Evolutionary conservation across 92 coral and sea anemone species (phyloP).

Genomic region (Pocillopora grandis): DNA sequence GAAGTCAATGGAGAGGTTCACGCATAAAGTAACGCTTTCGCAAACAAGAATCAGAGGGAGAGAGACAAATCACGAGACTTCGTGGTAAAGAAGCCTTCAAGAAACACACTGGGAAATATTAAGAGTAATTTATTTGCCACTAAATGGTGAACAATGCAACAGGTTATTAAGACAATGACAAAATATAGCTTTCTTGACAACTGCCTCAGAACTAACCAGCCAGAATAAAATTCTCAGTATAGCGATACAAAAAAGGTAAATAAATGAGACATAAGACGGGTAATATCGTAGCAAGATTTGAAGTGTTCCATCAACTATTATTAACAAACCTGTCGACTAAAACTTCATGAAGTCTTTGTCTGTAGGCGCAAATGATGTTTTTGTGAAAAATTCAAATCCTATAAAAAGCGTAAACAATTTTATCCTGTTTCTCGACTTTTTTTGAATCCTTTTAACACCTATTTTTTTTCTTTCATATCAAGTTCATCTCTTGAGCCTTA

Average conservation of each 20-base stretch:
- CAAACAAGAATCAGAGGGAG: background rate
- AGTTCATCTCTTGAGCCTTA: too few relatives aligned
- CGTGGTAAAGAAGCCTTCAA: background rate
- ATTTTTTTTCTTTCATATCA: too few relatives aligned
- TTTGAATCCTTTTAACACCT: too few relatives aligned
- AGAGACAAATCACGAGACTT: background rate
- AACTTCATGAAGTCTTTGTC: background rate
- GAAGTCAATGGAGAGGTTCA: background rate
- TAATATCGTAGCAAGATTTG: slow-evolving; percentile 24
- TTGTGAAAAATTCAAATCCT: background rate
- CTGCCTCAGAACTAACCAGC: background rate
- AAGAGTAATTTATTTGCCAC: slow-evolving; percentile 2
- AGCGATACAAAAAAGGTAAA: background rate
- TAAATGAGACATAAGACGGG: background rate
- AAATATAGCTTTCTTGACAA: background rate
- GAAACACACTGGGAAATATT: background rate
- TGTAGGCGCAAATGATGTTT: background rate
- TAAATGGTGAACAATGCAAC: slow-evolving; percentile 19
- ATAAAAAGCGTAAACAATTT: background rate
- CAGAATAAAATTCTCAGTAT: background rate
- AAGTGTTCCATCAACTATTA: slow-evolving; percentile 1
- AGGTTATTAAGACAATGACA: slow-evolving; percentile 16
- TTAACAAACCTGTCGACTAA: background rate
- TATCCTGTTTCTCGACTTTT: too few relatives aligned
- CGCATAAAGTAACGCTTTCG: background rate